phyloP scores from a whole-genome alignment of 1,140 invertebrate genomes.

The Maconellicoccus hirsutus region DNA sequence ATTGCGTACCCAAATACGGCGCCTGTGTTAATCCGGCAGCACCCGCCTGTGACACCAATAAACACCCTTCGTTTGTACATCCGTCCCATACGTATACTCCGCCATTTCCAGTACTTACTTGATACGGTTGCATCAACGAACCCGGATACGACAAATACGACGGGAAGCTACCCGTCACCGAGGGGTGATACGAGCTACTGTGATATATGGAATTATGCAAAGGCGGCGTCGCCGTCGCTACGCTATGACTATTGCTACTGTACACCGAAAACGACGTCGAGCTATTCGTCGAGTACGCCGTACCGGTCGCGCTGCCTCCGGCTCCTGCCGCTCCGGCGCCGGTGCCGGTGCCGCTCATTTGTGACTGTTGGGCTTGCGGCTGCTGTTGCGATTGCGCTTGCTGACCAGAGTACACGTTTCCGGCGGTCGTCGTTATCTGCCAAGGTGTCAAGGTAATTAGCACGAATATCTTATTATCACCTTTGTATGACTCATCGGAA shows the following conservation, averaged over 20 bases:
- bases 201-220: conserved; percentile 15
- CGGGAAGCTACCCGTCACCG: background rate
- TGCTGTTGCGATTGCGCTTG: background rate
- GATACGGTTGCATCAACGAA: background rate
- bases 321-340: no score
- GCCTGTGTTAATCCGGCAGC: conserved; percentile 8
- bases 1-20: background rate
- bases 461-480: no score
- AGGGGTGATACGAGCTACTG: conserved; percentile 10
- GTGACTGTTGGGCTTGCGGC: background rate
- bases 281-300: background rate
- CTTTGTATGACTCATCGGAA: no score
- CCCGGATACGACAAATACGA: conserved; percentile 10
- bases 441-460: no score
- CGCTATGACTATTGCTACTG: conserved; percentile 2
- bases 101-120: no score
- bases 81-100: no score
- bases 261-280: conserved; percentile 13
- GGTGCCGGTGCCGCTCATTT: background rate
- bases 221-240: conserved; percentile 10
- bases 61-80: background rate
- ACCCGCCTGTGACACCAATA: background rate
- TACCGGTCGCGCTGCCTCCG: background rate
- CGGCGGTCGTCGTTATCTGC: background rate
- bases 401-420: conserved; percentile 17